Base-by-base conservation (phyloP, 2,888 invertebrate species). In the Chrysolina haemoptera region DNA sequence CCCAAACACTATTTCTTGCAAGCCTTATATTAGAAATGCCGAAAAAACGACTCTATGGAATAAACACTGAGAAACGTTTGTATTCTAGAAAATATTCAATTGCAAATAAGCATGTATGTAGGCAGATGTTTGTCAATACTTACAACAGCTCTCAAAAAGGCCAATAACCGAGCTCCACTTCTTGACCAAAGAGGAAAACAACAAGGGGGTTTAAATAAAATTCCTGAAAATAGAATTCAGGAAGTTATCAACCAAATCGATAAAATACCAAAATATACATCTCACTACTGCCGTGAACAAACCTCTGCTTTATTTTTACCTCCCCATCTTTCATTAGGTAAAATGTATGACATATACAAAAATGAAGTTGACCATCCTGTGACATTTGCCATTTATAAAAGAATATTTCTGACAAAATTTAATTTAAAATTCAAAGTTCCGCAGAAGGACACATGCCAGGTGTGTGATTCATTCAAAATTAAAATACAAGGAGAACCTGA, bases 261-360 rank as follows among this genome's bases (percentile, higher is more conserved):
- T 62, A 69, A 62, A 69, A 69, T 46, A 69, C 69, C 69, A 62
- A 62, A 62, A 63, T 69, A 69, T 68, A 68, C 59, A 20, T 68
- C 48, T 16, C 69, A 69, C 35, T 69, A 69, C 62, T 69, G 22
- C 20, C 48, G 62, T 22, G 27, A 11, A 62, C 14, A 62, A 11
- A 62, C 12, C n/a, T 35, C 35, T 14, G 41, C 3, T 12, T 16
- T 18, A 35, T 43, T 62, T 43, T 62, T 68, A 16, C 68, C 68
- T 16, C 20, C 62, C 5, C 43, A 68, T 46, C 22, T 65, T 22
- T 48, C 48, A 22, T 50, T 65, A 27, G 27, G 0, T 48, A 65
- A 65, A 65, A 46, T 65, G 48, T 65, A 46, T 48, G 46, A 65
- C 22, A 48, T 65, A 43, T 65, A 65, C 50, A 48, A 1, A 20